Conservation (phyloP, 2,888 invertebrate genomes). For the Acleris emargana region DNA sequence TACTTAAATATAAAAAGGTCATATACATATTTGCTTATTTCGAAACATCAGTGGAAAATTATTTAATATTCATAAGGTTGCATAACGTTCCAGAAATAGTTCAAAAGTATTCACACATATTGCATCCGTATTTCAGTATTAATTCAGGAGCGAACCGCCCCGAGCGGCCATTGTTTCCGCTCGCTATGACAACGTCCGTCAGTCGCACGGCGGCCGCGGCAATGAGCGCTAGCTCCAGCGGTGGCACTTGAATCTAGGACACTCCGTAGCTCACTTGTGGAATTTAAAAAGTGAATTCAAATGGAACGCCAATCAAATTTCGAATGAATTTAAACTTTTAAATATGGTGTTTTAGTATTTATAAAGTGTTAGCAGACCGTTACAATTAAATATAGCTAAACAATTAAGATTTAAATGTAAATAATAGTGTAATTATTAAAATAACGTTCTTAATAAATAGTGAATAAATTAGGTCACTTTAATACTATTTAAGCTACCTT, state of each 20-base stretch:
- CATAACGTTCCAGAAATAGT: too few species aligned
- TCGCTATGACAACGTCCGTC: conserved; percentile 45
- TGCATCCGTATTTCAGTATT: too few species aligned
- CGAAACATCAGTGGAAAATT: too few species aligned
- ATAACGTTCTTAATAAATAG: neutral
- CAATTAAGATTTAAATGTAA: too few species aligned
- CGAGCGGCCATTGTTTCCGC: conserved; percentile 38
- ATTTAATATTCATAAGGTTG: too few species aligned
- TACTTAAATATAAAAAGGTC: too few species aligned
- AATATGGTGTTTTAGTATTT: neutral
- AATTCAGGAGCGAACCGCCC: neutral
- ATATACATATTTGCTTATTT: too few species aligned
- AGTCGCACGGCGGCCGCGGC: conserved; percentile 63
- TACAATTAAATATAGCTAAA: too few species aligned
- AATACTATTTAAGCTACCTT: neutral
- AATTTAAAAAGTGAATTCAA: neutral
- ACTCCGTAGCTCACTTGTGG: conserved; percentile 18
- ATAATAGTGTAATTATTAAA: too few species aligned
- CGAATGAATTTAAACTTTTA: neutral
- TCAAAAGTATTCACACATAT: too few species aligned
- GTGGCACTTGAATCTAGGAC: conserved; percentile 40
- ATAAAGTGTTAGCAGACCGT: neutral
- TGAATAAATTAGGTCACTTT: neutral
- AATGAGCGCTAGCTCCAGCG: conserved; percentile 41
- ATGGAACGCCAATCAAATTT: neutral